Evolutionary conservation across 2,888 invertebrate genomes (phyloP).

Genomic region (Calameuta filiformis): DNA sequence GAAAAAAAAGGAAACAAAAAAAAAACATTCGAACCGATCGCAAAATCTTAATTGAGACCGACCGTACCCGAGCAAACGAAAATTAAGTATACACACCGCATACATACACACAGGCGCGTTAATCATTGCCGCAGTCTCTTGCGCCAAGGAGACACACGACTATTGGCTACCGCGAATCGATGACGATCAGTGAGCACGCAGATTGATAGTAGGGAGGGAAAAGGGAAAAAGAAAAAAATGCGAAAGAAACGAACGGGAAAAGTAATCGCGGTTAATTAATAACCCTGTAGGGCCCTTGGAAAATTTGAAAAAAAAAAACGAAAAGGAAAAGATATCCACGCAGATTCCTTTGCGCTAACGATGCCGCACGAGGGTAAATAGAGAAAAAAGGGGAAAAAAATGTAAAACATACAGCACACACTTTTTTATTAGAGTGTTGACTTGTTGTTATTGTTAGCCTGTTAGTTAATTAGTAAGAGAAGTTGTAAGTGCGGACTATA

Average conservation of each 20-base stretch:
- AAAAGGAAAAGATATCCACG: not conserved
- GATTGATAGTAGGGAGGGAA: slow-evolving; percentile 12
- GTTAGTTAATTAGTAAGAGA: slow-evolving; percentile 66
- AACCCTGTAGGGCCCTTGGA: slow-evolving; percentile 16
- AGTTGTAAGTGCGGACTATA: slow-evolving; percentile 66
- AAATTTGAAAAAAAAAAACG: slow-evolving; percentile 3
- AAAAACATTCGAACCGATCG: too few relatives aligned
- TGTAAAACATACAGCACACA: slow-evolving; percentile 51
- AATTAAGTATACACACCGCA: too few relatives aligned
- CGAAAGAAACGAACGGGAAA: slow-evolving; percentile 17
- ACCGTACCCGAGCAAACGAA: too few relatives aligned
- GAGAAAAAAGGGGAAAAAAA: slow-evolving; percentile 1
- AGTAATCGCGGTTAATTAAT: slow-evolving; percentile 9
- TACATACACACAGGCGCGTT: too few relatives aligned
- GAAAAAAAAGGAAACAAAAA: too few relatives aligned
- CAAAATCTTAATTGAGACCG: too few relatives aligned
- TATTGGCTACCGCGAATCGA: not conserved
- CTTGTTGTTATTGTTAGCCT: slow-evolving; percentile 67
- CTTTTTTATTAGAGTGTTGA: slow-evolving; percentile 59
- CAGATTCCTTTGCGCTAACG: slow-evolving; percentile 21
- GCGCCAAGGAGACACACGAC: not conserved
- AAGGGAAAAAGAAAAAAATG: slow-evolving; percentile 17
- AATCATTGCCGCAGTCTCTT: too few relatives aligned
- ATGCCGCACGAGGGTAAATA: slow-evolving; percentile 20
- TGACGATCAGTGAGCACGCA: not conserved